Base-by-base conservation (phyloP, 2,113 vertebrate genomes). In the Panthera leo region DNA sequence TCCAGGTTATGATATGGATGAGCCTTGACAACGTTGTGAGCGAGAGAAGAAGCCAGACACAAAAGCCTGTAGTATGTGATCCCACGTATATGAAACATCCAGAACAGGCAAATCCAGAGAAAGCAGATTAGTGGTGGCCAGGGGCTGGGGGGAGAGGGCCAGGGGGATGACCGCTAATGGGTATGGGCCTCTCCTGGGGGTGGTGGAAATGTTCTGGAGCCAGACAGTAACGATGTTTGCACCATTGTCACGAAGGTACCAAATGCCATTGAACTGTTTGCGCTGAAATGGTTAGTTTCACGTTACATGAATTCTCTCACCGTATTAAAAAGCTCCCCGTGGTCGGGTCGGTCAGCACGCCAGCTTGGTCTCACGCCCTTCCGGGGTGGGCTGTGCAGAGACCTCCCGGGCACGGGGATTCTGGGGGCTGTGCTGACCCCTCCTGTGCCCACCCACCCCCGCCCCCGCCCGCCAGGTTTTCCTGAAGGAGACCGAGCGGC, bases 401-500 rank as follows among this genome's bases (percentile, higher is more conserved):
- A 53, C 16, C 61, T 19, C 34, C 51, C 31, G 0, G 23, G 42
- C 23, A 6, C 23, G 13, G 13, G 29, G 70, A 4, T 53, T 39
- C 63, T 9, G 21, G 45, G n/a, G 55, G 15, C 67, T 53, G 1
- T 0, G 8, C 91, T 55, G 75, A 97, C 53, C 19, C 39, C 18
- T 11, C 58, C 16, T n/a, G 53, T 53, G 4, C 25, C 23, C 58
- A 12, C 13, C 51, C 51, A 9, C 58, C 58, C 58, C 21, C 1
- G 0, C 21, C 8, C 79, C 14, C 48, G 0, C 8, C 96, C 14
- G 27, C 58, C 98, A 99, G 99, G 99, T 99, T n/a, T 99, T 99
- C 95, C 98, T 99, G 97, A 99, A 99, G 95, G 99, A 99, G 98
- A 98, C 99, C 0, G 99, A 99, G 90, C 98, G 99, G 19, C 99